Conservation (phyloP, 2,797 vertebrate species). For the Telmatherina bonti region DNA sequence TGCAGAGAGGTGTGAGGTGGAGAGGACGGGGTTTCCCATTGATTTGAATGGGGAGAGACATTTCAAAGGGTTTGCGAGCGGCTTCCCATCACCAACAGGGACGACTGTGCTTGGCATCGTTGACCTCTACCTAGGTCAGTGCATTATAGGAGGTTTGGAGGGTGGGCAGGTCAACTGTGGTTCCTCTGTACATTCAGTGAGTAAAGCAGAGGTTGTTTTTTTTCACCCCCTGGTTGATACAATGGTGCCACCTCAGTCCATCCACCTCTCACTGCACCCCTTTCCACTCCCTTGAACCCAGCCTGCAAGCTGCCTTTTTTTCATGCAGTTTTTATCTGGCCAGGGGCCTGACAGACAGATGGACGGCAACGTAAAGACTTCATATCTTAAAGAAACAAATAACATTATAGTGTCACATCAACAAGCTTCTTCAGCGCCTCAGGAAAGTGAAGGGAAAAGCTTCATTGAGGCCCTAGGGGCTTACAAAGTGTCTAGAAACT, state of each 20-base stretch:
- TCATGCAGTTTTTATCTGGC: slow-evolving; percentile 70
- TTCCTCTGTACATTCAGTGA: slow-evolving; percentile 83
- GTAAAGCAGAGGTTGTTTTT: slow-evolving; percentile 63
- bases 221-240: slow-evolving; percentile 41
- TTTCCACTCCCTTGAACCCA: slow-evolving; percentile 46
- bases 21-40: slow-evolving; percentile 53
- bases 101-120: slow-evolving; percentile 65
- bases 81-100: slow-evolving; percentile 61
- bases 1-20: slow-evolving; percentile 38
- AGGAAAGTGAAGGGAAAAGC: slow-evolving; percentile 64
- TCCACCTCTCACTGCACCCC: slow-evolving; percentile 48
- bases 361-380: slow-evolving; percentile 69
- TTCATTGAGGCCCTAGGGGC: slow-evolving; percentile 58
- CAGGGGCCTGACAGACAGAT: slow-evolving; percentile 58
- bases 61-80: slow-evolving; percentile 50
- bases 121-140: slow-evolving; percentile 75
- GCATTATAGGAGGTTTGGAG: slow-evolving; percentile 64
- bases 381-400: slow-evolving; percentile 66
- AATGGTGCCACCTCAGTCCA: slow-evolving; percentile 50
- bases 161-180: slow-evolving; percentile 66
- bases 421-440: slow-evolving; percentile 70
- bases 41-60: slow-evolving; percentile 39
- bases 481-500: slow-evolving; percentile 69
- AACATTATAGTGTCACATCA: slow-evolving; percentile 65
- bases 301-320: slow-evolving; percentile 65